Evolutionary conservation across 1,140 invertebrate species (phyloP), one percentile per base, ranked within the genome.

Genomic region (Hyles euphorbiae): DNA sequence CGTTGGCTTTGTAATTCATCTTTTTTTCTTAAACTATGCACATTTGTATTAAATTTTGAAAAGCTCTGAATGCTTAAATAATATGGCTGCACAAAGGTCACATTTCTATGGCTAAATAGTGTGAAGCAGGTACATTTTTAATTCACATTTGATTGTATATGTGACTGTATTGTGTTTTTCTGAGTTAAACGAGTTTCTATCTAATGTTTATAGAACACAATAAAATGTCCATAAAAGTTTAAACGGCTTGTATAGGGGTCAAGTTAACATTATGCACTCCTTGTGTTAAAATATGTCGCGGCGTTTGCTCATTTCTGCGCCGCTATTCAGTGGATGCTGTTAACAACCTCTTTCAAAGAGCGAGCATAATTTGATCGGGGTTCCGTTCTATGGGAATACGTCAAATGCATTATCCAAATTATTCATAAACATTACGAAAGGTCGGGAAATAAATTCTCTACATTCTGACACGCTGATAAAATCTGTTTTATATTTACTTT

Each of bases 311-410:
- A 84, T 81, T 88, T 88, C 74, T 80, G 74, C 77, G 80, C 67
- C 75, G 65, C 76, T 63, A 83, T 87, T 84, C 73, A 88, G 82
- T 72, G 78, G 80, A 82, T 82, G 81, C 83, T 86, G 86, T 88
- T 88, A 88, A 88, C 86, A 88, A 86, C 81, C 75, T 77, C 74
- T 85, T 76, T 87, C 64, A 88, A 87, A 87, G 79, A 83, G 77
- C 86, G 78, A 78, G 82, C 64, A 88, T 87, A 88, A 87, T 87
- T 87, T 84, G 72, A 83, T 86, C 80, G 76, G 86, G 86, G 83
- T 88, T 80, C 74, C 61, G 84, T 84, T 87, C 82, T 86, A 83
- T 87, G 82, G 78, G 85, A 87, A 85, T 75, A 68, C 65, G 64
- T 65, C 74, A 64, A 74, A 76, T 74, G 70, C 65, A 60, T 54